A percentile compares a stretch with the other conserved stretches of the same genome.
phyloP scores from a whole-genome alignment of 2,797 vertebrate species.

The Catostomus latipinnis region DNA sequence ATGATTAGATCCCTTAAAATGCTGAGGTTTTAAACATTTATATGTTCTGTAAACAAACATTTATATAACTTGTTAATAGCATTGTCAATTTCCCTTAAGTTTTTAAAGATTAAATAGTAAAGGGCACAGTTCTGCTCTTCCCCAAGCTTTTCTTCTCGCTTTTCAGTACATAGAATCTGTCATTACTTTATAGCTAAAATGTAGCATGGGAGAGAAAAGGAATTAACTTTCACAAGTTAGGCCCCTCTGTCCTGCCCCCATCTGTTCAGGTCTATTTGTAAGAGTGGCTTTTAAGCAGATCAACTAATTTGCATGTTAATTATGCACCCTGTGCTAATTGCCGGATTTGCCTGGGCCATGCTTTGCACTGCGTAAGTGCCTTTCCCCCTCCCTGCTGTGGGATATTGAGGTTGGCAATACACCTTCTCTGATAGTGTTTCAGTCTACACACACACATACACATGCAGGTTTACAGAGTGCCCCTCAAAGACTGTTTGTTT shows the following conservation, averaged over 20 bases:
- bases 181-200: conserved; percentile 62
- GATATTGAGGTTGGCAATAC: conserved; percentile 61
- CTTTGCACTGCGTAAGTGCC: conserved; percentile 65
- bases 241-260: conserved; percentile 65
- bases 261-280: conserved; percentile 70
- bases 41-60: too few relatives aligned
- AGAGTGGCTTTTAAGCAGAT: conserved; percentile 80
- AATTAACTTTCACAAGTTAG: conserved; percentile 50
- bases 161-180: conserved; percentile 38
- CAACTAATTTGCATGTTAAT: conserved; percentile 87
- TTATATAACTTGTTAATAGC: neutral
- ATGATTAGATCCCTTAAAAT: too few relatives aligned
- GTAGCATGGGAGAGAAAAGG: conserved; percentile 58
- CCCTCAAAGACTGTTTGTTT: conserved; percentile 74
- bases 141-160: conserved; percentile 2
- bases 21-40: too few relatives aligned
- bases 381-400: conserved; percentile 52
- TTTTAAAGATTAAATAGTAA: neutral
- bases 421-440: conserved; percentile 61
- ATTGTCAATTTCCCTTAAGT: neutral
- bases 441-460: conserved; percentile 40
- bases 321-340: conserved; percentile 83
- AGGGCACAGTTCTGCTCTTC: neutral
- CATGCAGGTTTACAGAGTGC: conserved; percentile 39
- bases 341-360: conserved; percentile 75